phyloP scores from a whole-genome alignment of 2,797 vertebrate genomes.

The Acanthornis magna region DNA sequence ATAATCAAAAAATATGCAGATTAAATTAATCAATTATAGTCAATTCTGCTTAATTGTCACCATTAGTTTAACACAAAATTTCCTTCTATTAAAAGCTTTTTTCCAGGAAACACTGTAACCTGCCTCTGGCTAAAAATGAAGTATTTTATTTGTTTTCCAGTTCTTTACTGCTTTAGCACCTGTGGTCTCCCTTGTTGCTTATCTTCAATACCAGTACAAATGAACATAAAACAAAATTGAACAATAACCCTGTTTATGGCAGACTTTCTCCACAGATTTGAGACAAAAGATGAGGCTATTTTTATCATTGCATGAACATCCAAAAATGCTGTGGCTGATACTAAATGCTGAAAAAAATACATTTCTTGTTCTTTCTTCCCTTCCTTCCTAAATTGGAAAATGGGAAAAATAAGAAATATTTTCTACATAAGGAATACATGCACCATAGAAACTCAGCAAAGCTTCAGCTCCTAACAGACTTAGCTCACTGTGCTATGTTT shows the following conservation, averaged over 20 bases:
- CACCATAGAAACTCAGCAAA: not conserved
- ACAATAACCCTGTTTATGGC: constrained; percentile 9
- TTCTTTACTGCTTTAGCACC: constrained; percentile 31
- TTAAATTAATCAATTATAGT: not conserved
- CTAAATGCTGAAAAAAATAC: not conserved
- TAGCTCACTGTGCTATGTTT: not conserved
- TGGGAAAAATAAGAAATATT: not conserved
- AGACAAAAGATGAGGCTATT: not conserved
- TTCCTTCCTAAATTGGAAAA: not conserved
- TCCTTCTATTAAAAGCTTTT: not conserved
- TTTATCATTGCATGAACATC: not conserved
- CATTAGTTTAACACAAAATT: not conserved
- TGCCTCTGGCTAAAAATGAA: constrained; percentile 37
- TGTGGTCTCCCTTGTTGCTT: constrained; percentile 23
- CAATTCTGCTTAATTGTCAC: not conserved
- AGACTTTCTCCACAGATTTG: not conserved
- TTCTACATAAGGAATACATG: not conserved
- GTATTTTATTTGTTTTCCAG: constrained; percentile 27
- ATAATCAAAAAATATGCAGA: constrained; percentile 33
- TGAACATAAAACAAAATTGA: constrained; percentile 21
- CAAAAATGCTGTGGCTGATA: not conserved
- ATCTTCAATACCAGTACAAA: constrained; percentile 51
- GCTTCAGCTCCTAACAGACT: not conserved
- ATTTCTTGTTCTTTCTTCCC: not conserved
- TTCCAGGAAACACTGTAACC: not conserved